These are phyloP conservation scores for Crocallis elinguaria DNA, from an alignment of 2,888 invertebrate species.

Conservation along the genomic window DNA sequence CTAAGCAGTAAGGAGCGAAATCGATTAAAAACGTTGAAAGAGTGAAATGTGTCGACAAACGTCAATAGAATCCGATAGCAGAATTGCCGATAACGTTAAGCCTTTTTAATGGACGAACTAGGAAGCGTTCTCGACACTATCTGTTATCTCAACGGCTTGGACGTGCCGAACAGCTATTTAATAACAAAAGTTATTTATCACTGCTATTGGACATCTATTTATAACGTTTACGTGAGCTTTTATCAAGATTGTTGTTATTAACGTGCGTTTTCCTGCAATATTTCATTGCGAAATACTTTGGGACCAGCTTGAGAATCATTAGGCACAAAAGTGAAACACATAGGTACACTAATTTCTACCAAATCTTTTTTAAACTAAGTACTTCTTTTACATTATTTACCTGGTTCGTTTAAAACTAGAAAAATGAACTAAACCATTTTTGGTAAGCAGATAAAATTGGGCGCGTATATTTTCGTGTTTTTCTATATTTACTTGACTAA, in stretches of 20 bases:
- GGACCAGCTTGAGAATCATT: not conserved
- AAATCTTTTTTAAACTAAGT: too few species aligned
- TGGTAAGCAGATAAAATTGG: too few species aligned
- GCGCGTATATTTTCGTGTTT: too few species aligned
- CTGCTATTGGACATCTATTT: constrained; percentile 30
- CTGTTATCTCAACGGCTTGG: constrained; percentile 28
- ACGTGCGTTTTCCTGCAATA: constrained; percentile 21
- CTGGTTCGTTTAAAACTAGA: too few species aligned
- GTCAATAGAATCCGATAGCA: constrained; percentile 25
- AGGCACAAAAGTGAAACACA: not conserved
- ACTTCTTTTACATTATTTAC: too few species aligned
- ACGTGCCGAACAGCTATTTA: constrained; percentile 33
- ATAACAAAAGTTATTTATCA: constrained; percentile 38
- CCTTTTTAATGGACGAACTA: constrained; percentile 30
- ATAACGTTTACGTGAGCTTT: constrained; percentile 33
- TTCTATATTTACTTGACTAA: too few species aligned
- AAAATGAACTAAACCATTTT: too few species aligned
- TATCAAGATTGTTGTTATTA: constrained; percentile 39
- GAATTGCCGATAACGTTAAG: constrained; percentile 20
- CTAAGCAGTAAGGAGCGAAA: constrained; percentile 11
- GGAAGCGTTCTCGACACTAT: constrained; percentile 30
- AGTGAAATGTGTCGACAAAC: constrained; percentile 24
- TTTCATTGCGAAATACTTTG: constrained; percentile 17
- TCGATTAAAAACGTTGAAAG: constrained; percentile 15
- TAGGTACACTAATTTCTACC: too few species aligned